Base-by-base conservation (phyloP, 1,140 invertebrate genomes). In the Megalonaias nervosa region DNA sequence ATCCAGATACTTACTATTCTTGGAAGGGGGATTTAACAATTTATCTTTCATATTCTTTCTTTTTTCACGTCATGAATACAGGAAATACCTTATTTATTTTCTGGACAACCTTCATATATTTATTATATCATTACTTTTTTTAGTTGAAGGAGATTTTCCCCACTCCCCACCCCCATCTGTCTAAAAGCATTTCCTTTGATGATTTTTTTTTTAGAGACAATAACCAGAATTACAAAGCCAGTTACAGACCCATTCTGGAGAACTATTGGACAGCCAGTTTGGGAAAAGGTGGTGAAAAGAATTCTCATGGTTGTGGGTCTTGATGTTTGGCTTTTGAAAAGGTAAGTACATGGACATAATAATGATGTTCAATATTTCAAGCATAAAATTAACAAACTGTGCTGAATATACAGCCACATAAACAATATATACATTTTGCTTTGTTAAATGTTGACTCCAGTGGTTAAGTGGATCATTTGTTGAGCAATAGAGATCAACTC, bases 91-190 rank as follows among this genome's bases (percentile, higher is more conserved):
- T 48, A 9, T 11, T 48, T 48, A 0, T 48, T 48, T 9, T 48
- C 38, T 48, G 38, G 38, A 48, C 9, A 48, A 48, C 38, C 38
- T 48, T 48, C 11, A 48, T 48, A 48, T 48, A 48, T 48, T 48
- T 48, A 48, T 48, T 11, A 48, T 48, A 48, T 48, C 38, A 48
- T 48, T 48, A 11, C 4, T 48, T 48, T 1, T 48, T 48, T 48
- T 48, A 48, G 38, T 48, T 48, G 6, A 48, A 6, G 38, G 38
- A 11, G 38, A 48, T 11, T 48, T 6, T 48, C 38, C 38, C 31
- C 31, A 26, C 65, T 84, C 60, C 81, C 81, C 31, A 84, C 81
- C 31, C 60, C 81, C 17, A 84, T 81, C 77, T 78, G 83, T 84
- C 73, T 67, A 16, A 19, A 57, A 11, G 15, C 23, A 17, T 62